Percentiles rank a stretch among this genome's conserved stretches.
Conservation (phyloP, 2,113 vertebrate species). For the Mohoua ochrocephala region DNA sequence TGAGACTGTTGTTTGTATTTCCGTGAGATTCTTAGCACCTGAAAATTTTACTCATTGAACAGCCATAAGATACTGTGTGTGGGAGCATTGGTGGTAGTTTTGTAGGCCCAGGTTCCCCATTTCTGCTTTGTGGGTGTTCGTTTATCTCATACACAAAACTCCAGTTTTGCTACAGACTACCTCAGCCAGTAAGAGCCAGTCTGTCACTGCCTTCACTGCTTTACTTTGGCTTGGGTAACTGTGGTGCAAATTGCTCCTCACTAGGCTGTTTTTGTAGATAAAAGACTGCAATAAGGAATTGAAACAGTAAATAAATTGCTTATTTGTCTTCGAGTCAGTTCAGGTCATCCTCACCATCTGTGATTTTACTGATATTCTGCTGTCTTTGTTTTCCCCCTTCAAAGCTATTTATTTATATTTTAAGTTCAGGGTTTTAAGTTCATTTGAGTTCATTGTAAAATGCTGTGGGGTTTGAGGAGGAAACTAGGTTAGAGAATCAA, state of each 20-base stretch:
- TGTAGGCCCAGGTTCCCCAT: background rate
- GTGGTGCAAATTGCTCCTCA: background rate
- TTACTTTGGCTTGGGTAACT: background rate
- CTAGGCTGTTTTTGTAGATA: background rate
- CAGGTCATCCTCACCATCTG: background rate
- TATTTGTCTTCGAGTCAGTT: background rate
- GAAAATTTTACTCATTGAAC: background rate
- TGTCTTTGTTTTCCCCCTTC: background rate
- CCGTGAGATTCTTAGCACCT: background rate
- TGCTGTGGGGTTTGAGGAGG: slow-evolving; percentile 32
- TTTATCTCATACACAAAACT: background rate
- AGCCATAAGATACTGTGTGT: background rate
- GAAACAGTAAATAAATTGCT: background rate
- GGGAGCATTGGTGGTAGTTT: background rate
- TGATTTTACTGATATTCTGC: background rate
- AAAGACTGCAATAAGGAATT: background rate
- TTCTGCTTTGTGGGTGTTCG: background rate
- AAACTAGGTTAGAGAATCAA: slow-evolving; percentile 63
- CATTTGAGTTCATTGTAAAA: slow-evolving; percentile 51
- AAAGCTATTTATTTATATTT: background rate
- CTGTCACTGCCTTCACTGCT: background rate
- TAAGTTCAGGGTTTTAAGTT: slow-evolving; percentile 26
- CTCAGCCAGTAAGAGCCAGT: background rate
- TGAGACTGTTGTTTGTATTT: background rate
- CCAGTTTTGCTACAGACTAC: background rate